Evolutionary conservation across 2,888 invertebrate species (phyloP), one percentile per base, ranked within the genome.

Genomic region (Bombyx huttoni): DNA sequence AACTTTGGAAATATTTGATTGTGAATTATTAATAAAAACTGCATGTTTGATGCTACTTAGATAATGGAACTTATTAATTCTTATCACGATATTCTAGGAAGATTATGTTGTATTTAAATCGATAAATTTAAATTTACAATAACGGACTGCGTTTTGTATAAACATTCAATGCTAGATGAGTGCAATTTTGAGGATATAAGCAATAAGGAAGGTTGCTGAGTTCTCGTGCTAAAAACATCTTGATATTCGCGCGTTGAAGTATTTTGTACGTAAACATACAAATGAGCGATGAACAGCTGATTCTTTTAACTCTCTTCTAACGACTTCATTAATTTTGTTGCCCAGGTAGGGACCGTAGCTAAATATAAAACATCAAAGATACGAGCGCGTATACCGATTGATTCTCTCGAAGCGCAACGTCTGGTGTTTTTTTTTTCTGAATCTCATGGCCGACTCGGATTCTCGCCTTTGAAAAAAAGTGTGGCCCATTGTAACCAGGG

Each of bases 401-500:
- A 73, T 74, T 70, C 70, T 71, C 66, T 71, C 70, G 72, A 76
- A 75, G 40, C 24, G 24, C 70, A 65, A 66, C 67, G 78, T 78
- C 72, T 75, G 75, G 70, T 67, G 65, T 61, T 75, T 77, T 82
- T 83, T 80, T 78, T 83, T 80, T 78, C 71, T 75, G 71, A 64
- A 67, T 67, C 73, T 73, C 67, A 68, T 67, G 73, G 67, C 65
- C 69, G 71, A 74, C 75, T 73, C 74, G 73, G 68, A 76, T 78
- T 71, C 67, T 70, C 69, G 71, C 73, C 71, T 75, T 68, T 64
- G 60, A 79, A 84, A 71, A 75, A 84, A 84, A 72, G 69, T 64
- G 63, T 71, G 68, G 63, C 63, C 81, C 71, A 81, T 86, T 86
- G 85, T 86, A 70, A 64, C 70, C 61, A 65, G 79, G 79, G 86